Percentiles rank a stretch among this genome's conserved stretches.
Evolutionary conservation across 2,888 invertebrate genomes (phyloP).

Genomic region (Ormyrus pomaceus): DNA sequence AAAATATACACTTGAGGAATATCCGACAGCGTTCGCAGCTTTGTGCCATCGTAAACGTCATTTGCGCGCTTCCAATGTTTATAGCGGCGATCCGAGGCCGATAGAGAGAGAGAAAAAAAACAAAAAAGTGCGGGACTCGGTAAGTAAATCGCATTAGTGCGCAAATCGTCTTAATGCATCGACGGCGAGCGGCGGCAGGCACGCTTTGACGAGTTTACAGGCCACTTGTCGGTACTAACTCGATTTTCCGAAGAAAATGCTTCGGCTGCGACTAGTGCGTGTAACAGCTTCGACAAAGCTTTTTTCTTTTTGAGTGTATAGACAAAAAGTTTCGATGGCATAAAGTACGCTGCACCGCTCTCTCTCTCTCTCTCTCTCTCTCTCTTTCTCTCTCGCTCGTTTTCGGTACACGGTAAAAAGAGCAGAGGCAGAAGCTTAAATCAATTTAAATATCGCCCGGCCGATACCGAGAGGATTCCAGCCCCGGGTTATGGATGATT

Average conservation of each 20-base stretch:
- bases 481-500: constrained; percentile 69
- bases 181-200: constrained; percentile 9
- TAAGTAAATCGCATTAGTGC: no score
- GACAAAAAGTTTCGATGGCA: constrained; percentile 65
- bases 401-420: constrained; percentile 9
- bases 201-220: no score
- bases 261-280: constrained; percentile 30
- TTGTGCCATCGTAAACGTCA: constrained; percentile 52
- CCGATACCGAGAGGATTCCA: constrained; percentile 59
- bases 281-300: constrained; percentile 65
- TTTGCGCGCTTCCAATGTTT: constrained; percentile 44
- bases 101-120: constrained; percentile 21
- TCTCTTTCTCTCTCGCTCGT: constrained; percentile 3
- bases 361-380: constrained; percentile 4
- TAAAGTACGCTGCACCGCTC: constrained; percentile 26
- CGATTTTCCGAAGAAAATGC: no score
- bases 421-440: constrained; percentile 61
- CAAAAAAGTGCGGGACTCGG: background rate
- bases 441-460: constrained; percentile 72
- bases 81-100: constrained; percentile 30
- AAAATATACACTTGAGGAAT: constrained; percentile 58
- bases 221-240: no score
- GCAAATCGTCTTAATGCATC: background rate
- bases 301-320: constrained; percentile 56
- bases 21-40: constrained; percentile 44